These are phyloP conservation scores for Bathynomus jamesi DNA, from an alignment of 1,140 invertebrate genomes.

Conservation along the genomic window DNA sequence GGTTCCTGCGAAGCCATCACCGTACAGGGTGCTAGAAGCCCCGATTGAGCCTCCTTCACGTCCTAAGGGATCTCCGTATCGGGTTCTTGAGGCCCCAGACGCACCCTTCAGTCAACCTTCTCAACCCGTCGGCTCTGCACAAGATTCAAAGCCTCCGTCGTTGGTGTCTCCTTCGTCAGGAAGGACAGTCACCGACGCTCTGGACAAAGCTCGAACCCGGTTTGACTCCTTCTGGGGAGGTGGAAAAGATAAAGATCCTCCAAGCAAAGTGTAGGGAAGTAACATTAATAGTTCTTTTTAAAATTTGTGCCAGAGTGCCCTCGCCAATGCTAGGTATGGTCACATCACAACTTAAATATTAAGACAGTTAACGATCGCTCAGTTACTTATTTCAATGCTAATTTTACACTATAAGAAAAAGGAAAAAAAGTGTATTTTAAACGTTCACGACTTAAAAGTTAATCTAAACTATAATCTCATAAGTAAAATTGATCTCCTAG, in stretches of 20 bases:
- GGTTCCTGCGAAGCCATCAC: slow-evolving; percentile 42
- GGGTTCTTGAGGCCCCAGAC: slow-evolving; percentile 37
- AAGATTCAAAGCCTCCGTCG: slow-evolving; percentile 31
- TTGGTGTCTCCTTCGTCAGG: slow-evolving; percentile 46
- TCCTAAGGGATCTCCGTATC: slow-evolving; percentile 40
- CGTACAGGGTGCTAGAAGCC: slow-evolving; percentile 46
- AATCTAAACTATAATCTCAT: too few species aligned
- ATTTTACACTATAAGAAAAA: too few species aligned
- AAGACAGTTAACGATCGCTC: too few species aligned
- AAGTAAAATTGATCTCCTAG: too few species aligned
- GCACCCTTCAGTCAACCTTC: slow-evolving; percentile 35
- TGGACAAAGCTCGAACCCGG: slow-evolving; percentile 70
- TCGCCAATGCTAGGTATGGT: not conserved
- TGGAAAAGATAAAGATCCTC: slow-evolving; percentile 37
- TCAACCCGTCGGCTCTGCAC: slow-evolving; percentile 25
- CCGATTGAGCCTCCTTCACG: slow-evolving; percentile 40
- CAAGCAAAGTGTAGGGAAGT: slow-evolving; percentile 37
- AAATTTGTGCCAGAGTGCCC: not conserved
- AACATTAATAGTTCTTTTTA: slow-evolving; percentile 18
- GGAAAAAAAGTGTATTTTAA: too few species aligned
- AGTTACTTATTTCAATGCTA: too few species aligned
- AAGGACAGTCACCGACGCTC: slow-evolving; percentile 60
- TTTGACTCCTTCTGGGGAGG: slow-evolving; percentile 78
- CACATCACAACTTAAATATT: not conserved
- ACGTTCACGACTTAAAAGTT: too few species aligned